A percentile compares a stretch with the other conserved stretches of the same genome.
Evolutionary conservation across 1,140 invertebrate genomes (phyloP).

Genomic region (Leptinotarsa texana): DNA sequence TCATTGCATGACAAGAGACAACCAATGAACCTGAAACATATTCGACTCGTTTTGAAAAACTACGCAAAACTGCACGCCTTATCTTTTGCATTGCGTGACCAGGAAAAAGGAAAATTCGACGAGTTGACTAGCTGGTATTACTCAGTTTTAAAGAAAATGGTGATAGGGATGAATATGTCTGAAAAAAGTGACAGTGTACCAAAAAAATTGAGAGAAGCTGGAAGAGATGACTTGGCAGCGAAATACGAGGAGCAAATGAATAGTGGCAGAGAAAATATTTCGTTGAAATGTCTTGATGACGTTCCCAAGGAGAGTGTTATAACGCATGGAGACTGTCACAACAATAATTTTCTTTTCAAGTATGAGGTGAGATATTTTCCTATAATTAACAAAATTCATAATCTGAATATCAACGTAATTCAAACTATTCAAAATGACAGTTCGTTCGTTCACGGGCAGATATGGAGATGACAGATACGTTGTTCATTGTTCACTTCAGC

Average conservation of each 20-base stretch:
- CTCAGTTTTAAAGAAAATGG: neutral
- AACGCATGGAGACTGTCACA: constrained; percentile 12
- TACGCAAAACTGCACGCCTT: constrained; percentile 61
- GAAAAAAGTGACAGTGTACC: neutral
- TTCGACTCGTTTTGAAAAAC: constrained; percentile 55
- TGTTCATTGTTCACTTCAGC: no score
- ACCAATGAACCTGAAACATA: constrained; percentile 54
- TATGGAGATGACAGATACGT: no score
- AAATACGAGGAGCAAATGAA: constrained; percentile 3
- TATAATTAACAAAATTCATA: neutral
- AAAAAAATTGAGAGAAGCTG: neutral
- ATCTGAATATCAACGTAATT: no score
- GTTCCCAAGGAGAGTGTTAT: neutral
- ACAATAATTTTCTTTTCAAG: constrained; percentile 16
- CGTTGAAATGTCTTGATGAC: neutral
- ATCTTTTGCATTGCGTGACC: constrained; percentile 57
- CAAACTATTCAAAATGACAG: no score
- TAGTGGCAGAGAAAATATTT: neutral
- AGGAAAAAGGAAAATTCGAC: constrained; percentile 42
- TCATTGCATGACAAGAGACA: constrained; percentile 55
- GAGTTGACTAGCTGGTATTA: neutral
- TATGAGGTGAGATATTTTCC: neutral
- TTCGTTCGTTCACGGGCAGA: no score
- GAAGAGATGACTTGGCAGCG: neutral
- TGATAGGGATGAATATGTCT: neutral